Percentiles rank a stretch among this genome's conserved stretches.
Evolutionary conservation across 1,140 invertebrate genomes (phyloP).

Genomic region (Trissolcus basalis): DNA sequence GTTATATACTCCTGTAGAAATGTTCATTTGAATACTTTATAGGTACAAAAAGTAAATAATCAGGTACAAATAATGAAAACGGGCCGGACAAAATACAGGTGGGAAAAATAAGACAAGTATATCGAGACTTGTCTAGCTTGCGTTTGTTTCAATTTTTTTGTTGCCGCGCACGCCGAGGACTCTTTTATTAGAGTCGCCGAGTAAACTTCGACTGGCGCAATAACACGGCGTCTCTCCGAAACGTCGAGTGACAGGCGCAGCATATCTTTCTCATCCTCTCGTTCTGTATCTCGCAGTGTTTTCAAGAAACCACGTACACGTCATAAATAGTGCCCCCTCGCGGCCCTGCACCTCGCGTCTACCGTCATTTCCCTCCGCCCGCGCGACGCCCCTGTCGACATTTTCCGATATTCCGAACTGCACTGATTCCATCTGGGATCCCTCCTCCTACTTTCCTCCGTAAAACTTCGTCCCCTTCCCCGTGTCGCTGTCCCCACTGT

Average conservation of each 20-base stretch:
- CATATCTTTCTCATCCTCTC: conserved; percentile 58
- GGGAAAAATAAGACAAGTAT: conserved; percentile 6
- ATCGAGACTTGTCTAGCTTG: neutral
- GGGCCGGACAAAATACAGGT: neutral
- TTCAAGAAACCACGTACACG: conserved; percentile 73
- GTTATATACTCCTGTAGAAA: too few species aligned
- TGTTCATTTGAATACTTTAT: neutral
- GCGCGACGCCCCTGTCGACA: conserved; percentile 59
- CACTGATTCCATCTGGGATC: conserved; percentile 73
- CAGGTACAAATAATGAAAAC: neutral
- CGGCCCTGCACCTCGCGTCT: conserved; percentile 45
- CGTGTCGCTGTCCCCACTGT: conserved; percentile 20
- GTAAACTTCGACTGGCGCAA: conserved; percentile 60
- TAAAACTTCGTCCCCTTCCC: conserved; percentile 11
- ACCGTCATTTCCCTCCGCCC: conserved; percentile 40
- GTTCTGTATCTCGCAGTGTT: conserved; percentile 60
- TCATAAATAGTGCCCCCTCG: conserved; percentile 73
- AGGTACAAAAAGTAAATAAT: neutral
- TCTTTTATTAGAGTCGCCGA: conserved; percentile 56
- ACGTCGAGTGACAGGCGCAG: conserved; percentile 59
- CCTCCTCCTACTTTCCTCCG: conserved; percentile 42
- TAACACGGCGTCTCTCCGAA: conserved; percentile 53
- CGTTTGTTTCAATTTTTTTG: conserved; percentile 24
- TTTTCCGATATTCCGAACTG: conserved; percentile 75
- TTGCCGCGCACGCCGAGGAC: conserved; percentile 30